phyloP scores from a whole-genome alignment of 2,113 vertebrate genomes.

The Daubentonia madagascariensis region DNA sequence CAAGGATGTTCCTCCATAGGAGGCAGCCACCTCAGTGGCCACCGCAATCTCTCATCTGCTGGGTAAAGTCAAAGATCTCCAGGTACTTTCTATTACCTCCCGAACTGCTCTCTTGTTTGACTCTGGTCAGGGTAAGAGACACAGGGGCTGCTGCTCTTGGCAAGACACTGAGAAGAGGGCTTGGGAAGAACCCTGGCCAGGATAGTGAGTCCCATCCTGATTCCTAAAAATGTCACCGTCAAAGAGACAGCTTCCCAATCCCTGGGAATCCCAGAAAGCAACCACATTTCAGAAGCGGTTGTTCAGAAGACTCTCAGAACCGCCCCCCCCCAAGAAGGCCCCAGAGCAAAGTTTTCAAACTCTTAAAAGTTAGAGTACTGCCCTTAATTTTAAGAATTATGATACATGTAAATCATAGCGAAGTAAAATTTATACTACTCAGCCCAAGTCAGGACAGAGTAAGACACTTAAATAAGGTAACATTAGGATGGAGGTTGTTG shows the following conservation, averaged over 20 bases:
- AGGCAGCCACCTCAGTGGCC: fast-evolving
- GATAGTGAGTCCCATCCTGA: background rate
- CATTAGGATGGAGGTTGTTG: background rate
- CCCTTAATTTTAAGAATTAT: background rate
- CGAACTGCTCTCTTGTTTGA: background rate
- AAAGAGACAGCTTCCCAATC: background rate
- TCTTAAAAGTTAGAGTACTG: background rate
- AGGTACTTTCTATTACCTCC: background rate
- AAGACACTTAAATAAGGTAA: background rate
- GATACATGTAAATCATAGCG: background rate
- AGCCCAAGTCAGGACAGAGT: background rate
- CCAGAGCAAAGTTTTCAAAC: background rate
- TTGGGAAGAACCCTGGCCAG: background rate
- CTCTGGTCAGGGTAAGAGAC: background rate
- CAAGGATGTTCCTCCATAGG: background rate
- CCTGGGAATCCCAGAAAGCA: background rate
- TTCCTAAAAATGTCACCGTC: background rate
- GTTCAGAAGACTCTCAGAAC: background rate
- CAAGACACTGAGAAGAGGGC: background rate
- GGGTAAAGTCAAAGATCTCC: background rate
- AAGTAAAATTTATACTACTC: background rate
- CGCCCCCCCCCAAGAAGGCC: background rate
- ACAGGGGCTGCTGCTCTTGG: background rate
- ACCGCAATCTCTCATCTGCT: background rate
- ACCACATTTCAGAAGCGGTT: background rate